Base-by-base conservation (phyloP, 2,888 invertebrate genomes). In the Erebia epiphron region DNA sequence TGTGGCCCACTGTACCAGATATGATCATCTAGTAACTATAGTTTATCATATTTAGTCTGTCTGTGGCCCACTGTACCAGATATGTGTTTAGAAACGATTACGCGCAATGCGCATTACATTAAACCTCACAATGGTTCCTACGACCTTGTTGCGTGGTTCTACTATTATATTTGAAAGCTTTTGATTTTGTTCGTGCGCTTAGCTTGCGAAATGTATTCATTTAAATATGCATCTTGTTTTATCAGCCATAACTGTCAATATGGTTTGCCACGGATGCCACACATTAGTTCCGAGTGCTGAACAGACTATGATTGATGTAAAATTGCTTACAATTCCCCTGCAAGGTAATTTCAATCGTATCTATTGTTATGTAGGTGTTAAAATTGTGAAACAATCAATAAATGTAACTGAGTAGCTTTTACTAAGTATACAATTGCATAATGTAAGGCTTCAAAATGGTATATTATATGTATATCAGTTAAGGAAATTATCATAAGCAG, bases 301-400 rank as follows among this genome's bases (percentile, higher is more conserved):
- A 63, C 46, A 16, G 68, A 46, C 50, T 10, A 60, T 71, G 73
- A 73, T 67, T 71, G 68, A 67, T 71, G 54, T 69, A 69, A 67
- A 18, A 62, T 71, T 26, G 66, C 71, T 60, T 4, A 18, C 14
- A 43, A 2, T 13, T 61, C 11, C 10, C 2, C 1, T 18, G 41
- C 46, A 13, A 61, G 43, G 18, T 18, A 61, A 61, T 18, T 43
- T 61, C 13, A 46, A 16, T 61, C 11, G 43, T 61, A 61, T 43
- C 5, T 61, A 0, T 18, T 43, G 4, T 13, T 7, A 0, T 0
- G 3, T 61, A 61, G 43, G 10, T 46, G 61, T 16, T 61, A 18
- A 18, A 18, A 11, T 61, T n/a, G 43, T 13, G 13, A 43, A 43
- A 2, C 61, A 61, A 43, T 18, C 26, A 14, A 56, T 11, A 18